Evolutionary conservation across 2,888 invertebrate species (phyloP), one percentile per base, ranked within the genome.

Genomic region (Melanotus villosus): DNA sequence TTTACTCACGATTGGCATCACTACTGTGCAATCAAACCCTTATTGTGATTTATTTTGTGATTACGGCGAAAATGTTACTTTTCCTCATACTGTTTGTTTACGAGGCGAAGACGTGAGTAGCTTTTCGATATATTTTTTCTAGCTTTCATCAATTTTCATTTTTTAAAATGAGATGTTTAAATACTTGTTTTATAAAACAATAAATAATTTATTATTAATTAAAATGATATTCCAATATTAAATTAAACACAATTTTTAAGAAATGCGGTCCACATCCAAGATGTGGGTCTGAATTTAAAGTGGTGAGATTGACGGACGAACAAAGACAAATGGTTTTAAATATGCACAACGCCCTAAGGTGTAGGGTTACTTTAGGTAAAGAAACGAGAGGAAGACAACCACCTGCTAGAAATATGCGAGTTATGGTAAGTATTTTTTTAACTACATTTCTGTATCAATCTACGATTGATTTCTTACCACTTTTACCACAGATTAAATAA

Each of bases 311-410:
- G 54, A 78, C 76, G 0, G 80, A 83, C 50, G 70, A 75, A 34
- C 77, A 80, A 19, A 77, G 82, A 18, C 82, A 83, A 41, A 79
- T 78, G 54, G 79, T 84, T 56, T 43, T 84, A 30, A 81, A 84
- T 73, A 71, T 82, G 43, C 84, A 84, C 67, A 84, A 84, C 67
- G 77, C 78, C 47, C 75, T 81, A 9, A 78, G 84, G 63, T 83
- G 84, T 69, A 79, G 80, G 50, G 81, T 84, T 0, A 81, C 82
- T 9, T 72, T 78, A 7, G 84, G 84, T 1, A 77, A 79, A 36
- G 83, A 84, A 72, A 77, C 66, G 10, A 77, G 82, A 63, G 80
- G 80, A 23, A 60, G 72, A 4, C 83, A 83, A 74, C 83, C 84
- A n/a, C 52, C 78, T 7, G 84, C 84, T 10, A 73, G 78, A 18